phyloP scores from a whole-genome alignment of 30 jellyfish, hydroid and myxozoan genomes.

The Sanderia malayensis region DNA sequence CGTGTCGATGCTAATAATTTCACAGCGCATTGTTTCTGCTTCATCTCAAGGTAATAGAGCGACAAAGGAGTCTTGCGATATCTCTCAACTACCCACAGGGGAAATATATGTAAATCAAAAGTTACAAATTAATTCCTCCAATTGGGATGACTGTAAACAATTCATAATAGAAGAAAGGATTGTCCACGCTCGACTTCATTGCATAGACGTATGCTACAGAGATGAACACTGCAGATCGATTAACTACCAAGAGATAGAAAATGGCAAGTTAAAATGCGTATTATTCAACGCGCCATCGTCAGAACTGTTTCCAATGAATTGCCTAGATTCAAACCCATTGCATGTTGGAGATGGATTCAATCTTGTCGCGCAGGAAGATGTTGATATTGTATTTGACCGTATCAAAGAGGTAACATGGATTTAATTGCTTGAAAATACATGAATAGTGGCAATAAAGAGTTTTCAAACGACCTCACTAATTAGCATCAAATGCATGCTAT shows the following conservation, averaged over 20 bases:
- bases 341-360: too few species aligned
- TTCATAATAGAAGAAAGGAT: background rate
- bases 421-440: too few species aligned
- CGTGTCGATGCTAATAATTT: too few species aligned
- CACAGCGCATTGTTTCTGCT: background rate
- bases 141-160: background rate
- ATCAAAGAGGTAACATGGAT: too few species aligned
- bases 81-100: background rate
- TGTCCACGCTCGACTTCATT: constrained; percentile 4
- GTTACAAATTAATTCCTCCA: background rate
- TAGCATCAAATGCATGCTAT: too few species aligned
- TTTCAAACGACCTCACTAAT: too few species aligned
- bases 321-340: too few species aligned
- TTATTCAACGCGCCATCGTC: constrained; percentile 8
- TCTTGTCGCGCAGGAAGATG: too few species aligned
- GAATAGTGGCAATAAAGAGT: too few species aligned
- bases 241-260: constrained; percentile 3
- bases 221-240: constrained; percentile 19
- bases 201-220: constrained; percentile 37
- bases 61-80: background rate
- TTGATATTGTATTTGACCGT: too few species aligned
- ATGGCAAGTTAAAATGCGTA: background rate
- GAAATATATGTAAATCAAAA: background rate
- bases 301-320: background rate
- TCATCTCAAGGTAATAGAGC: background rate